These are phyloP conservation scores for Arion vulgaris DNA, from an alignment of 1,140 invertebrate genomes.

Conservation along the genomic window DNA sequence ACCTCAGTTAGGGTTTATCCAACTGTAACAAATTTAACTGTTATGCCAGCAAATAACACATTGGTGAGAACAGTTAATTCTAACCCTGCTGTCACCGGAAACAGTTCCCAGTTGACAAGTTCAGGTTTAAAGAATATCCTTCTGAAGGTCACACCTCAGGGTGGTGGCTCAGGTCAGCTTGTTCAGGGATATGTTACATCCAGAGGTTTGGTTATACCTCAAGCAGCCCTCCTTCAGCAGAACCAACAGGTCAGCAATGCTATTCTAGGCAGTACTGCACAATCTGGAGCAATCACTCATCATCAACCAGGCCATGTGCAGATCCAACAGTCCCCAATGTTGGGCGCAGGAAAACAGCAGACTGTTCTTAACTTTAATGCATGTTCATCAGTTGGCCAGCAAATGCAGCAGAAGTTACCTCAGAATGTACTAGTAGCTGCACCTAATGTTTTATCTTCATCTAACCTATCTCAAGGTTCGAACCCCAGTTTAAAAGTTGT, in stretches of 20 bases:
- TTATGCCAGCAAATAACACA: not conserved
- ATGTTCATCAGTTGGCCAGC: not conserved
- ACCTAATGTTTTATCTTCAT: not conserved
- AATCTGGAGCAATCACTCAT: constrained; percentile 6
- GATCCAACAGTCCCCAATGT: too few relatives aligned
- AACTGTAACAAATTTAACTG: not conserved
- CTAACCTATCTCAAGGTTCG: not conserved
- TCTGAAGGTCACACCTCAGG: constrained; percentile 47
- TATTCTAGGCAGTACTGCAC: not conserved
- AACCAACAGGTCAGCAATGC: constrained; percentile 3
- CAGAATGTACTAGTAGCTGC: not conserved
- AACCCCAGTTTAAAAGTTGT: constrained; percentile 22
- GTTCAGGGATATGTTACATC: constrained; percentile 53
- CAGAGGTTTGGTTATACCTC: constrained; percentile 50
- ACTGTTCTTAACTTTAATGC: too few relatives aligned
- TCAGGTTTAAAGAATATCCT: constrained; percentile 42
- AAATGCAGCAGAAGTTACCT: not conserved
- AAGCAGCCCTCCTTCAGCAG: constrained; percentile 36
- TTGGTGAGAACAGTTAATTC: not conserved
- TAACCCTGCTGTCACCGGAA: not conserved
- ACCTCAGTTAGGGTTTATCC: not conserved
- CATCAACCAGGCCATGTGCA: not conserved
- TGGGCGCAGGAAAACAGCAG: not conserved
- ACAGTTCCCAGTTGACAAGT: not conserved
- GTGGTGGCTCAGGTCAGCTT: constrained; percentile 31